These are phyloP conservation scores for Oreochromis mossambicus DNA, from an alignment of 2,797 vertebrate genomes.

Conservation along the genomic window DNA sequence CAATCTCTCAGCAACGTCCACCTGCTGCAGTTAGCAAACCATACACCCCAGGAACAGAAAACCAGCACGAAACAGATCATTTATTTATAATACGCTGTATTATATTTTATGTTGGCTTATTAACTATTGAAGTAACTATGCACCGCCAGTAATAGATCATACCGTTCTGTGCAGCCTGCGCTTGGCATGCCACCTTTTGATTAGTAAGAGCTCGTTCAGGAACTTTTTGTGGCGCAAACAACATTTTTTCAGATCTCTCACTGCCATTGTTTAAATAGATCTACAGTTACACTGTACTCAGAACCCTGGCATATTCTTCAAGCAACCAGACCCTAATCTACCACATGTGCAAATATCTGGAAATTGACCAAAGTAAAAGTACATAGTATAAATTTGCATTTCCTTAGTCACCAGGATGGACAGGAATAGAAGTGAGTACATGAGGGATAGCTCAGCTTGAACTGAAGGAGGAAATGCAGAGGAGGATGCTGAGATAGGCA, in stretches of 20 bases:
- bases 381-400: neutral
- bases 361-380: neutral
- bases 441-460: neutral
- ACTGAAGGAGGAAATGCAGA: neutral
- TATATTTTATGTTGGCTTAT: neutral
- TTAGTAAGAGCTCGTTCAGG: neutral
- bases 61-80: neutral
- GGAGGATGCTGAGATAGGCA: neutral
- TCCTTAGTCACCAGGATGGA: neutral
- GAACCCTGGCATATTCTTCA: neutral
- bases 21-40: neutral
- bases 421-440: neutral
- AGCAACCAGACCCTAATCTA: neutral
- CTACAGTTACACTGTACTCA: neutral
- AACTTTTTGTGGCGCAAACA: neutral
- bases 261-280: neutral
- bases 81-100: neutral
- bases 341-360: neutral
- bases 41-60: neutral
- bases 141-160: neutral
- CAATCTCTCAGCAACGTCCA: neutral
- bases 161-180: neutral
- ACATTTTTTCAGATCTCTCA: neutral
- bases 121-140: neutral
- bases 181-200: neutral